Evolutionary conservation across 2,113 vertebrate genomes (phyloP).

Genomic region (Mugil cephalus): DNA sequence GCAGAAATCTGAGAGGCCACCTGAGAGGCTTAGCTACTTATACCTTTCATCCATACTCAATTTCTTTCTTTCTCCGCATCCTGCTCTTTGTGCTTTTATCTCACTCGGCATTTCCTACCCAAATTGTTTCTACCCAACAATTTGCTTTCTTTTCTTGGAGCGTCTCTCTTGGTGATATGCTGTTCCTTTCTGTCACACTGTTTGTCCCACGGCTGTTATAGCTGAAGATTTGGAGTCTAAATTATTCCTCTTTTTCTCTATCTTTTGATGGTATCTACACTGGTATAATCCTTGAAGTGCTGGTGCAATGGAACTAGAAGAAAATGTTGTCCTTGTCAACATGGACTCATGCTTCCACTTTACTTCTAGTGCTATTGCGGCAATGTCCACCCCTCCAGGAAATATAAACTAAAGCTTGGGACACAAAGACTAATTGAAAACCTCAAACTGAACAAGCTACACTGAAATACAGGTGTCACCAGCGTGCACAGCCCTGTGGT

Average conservation of each 20-base stretch:
- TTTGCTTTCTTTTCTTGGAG: conserved; percentile 22
- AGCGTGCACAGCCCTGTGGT: too few species aligned
- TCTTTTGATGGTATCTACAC: conserved; percentile 3
- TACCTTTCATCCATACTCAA: conserved; percentile 36
- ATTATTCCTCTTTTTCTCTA: conserved; percentile 9
- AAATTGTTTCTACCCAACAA: conserved; percentile 26
- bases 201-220: not conserved
- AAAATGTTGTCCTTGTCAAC: too few species aligned
- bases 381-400: too few species aligned
- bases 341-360: too few species aligned
- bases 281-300: not conserved
- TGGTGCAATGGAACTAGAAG: too few species aligned
- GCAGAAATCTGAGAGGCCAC: conserved; percentile 62
- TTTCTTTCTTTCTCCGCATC: conserved; percentile 26
- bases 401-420: too few species aligned
- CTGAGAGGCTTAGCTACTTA: conserved; percentile 54
- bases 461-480: too few species aligned
- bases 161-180: conserved; percentile 15
- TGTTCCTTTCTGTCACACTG: not conserved
- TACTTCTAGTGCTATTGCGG: too few species aligned
- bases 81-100: conserved; percentile 14
- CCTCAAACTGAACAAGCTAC: too few species aligned
- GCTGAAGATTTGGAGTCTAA: not conserved
- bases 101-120: conserved; percentile 36
- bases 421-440: too few species aligned